Base-by-base conservation (phyloP, 1,140 invertebrate species). In the Cataglyphis hispanica region DNA sequence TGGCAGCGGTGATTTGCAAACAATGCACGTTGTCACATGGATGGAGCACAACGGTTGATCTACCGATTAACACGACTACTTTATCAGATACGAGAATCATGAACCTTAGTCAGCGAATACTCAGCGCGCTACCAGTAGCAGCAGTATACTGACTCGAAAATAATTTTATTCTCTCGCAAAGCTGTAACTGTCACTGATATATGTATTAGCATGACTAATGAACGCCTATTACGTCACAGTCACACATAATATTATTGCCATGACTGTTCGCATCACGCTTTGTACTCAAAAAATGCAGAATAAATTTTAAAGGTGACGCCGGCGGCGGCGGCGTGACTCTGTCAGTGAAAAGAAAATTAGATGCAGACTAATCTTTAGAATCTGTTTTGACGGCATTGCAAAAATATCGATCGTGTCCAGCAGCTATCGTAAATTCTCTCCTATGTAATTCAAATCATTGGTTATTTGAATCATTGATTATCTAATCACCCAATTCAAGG, bases 91-190 rank as follows among this genome's bases (percentile, higher is more conserved):
- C 13, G 13, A 19, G 13, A 34, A 53, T n/a, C 2, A 31, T 11
- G 25, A 19, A 63, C 19, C 40, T 5, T 11, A 31, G 11, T 50
- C 27, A 40, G 58, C 27, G 61, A 22, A 7, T 16, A 40, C 64
- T 87, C 67, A 61, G 58, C 46, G 10, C 88, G 25, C 83, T 31
- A n/a, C 83, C 27, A 74, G 66, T 69, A 85, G 64, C 80, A 46
- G 46, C 43, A 8, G 69, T 78, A 87, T 74, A 91, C 90, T 91
- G 87, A 86, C 60, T 88, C 25, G 67, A 13, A 86, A 80, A 56
- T 61, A 63, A 58, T 46, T 64, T 78, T 40, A 13, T 34, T n/a
- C 22, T 77, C 43, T 50, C 66, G 25, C 37, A 16, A 11, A 34
- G 34, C 34, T 81, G 40, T 81, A n/a, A 40, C 13, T 25, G 13